Percentiles rank a stretch among this genome's conserved stretches.
These are phyloP conservation scores for Otolemur crassicaudatus DNA, from an alignment of 2,797 vertebrate species.

Conservation along the genomic window DNA sequence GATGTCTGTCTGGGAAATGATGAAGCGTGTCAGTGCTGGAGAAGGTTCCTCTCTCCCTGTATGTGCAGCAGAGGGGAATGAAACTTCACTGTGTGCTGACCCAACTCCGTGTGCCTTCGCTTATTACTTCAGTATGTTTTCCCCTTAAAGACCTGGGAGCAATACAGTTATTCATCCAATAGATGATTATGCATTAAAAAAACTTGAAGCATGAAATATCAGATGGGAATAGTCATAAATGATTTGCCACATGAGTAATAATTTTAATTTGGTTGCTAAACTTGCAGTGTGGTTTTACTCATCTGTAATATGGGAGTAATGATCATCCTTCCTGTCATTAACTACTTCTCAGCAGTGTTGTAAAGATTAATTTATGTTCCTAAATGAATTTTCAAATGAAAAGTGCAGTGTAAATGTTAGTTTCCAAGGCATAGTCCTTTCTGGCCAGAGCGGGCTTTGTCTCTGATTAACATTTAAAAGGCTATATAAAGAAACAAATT, in stretches of 20 bases:
- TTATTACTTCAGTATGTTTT: conserved; percentile 76
- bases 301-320: conserved; percentile 79
- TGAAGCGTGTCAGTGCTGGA: conserved; percentile 80
- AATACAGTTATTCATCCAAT: conserved; percentile 67
- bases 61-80: conserved; percentile 66
- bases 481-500: conserved; percentile 32
- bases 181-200: conserved; percentile 77
- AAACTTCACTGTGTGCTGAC: conserved; percentile 65
- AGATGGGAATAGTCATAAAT: conserved; percentile 73
- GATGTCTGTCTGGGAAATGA: conserved; percentile 80
- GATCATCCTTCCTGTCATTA: conserved; percentile 70
- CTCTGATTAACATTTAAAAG: conserved; percentile 60
- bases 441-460: conserved; percentile 22
- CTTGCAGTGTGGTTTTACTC: conserved; percentile 68
- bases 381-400: conserved; percentile 70
- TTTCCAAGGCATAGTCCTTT: conserved; percentile 56
- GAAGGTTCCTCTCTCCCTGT: conserved; percentile 64
- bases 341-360: conserved; percentile 71
- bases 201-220: conserved; percentile 74
- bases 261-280: conserved; percentile 79
- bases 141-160: conserved; percentile 63
- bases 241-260: conserved; percentile 80
- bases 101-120: conserved; percentile 67
- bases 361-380: conserved; percentile 79
- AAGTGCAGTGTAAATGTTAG: conserved; percentile 69